Evolutionary conservation across 2,888 invertebrate genomes (phyloP), one percentile per base, ranked within the genome.

Genomic region (Zhuqinia jingwanae): DNA sequence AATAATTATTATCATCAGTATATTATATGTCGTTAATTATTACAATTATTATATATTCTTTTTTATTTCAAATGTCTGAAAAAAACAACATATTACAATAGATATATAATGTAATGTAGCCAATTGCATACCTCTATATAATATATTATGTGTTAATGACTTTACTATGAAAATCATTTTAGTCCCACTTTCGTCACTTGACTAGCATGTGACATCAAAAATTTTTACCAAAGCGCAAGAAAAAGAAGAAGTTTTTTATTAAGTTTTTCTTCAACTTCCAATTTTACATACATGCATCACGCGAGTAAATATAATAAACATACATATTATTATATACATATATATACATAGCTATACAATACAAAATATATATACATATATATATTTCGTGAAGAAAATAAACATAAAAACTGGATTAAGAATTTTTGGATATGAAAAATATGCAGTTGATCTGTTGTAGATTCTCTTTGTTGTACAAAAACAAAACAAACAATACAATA

Each of bases 401-500:
- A n/a, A n/a, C n/a, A n/a, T 60, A 68, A 63, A 47, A 22, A 47
- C 15, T 63, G 47, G 27, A 17, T 53, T 50, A 50, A 27, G n/a
- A 10, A 50, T 73, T 27, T 22, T 53, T 73, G n/a, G 2, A 15
- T 27, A 73, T 6, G 27, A 27, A 8, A 11, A 42, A 65, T 50
- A 73, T 50, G 73, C 85, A 85, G 85, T 85, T 85, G 85, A 85
- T 85, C 85, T 85, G 85, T 85, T 80, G 79, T 85, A 85, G 85
- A 58, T 47, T 58, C 78, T 84, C 63, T 85, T 73, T 85, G 85
- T 85, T 79, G 79, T 85, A 85, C 85, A 85, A 79, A 85, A 84
- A 50, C 25, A 70, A 6, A 36, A 36, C n/a, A n/a, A n/a, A n/a
- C n/a, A n/a, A n/a, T n/a, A n/a, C n/a, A n/a, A n/a, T 15, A 63